Percentiles rank a stretch among this genome's conserved stretches.
phyloP scores from a whole-genome alignment of 92 coral and sea anemone genomes.

The Palythoa heliodiscus region DNA sequence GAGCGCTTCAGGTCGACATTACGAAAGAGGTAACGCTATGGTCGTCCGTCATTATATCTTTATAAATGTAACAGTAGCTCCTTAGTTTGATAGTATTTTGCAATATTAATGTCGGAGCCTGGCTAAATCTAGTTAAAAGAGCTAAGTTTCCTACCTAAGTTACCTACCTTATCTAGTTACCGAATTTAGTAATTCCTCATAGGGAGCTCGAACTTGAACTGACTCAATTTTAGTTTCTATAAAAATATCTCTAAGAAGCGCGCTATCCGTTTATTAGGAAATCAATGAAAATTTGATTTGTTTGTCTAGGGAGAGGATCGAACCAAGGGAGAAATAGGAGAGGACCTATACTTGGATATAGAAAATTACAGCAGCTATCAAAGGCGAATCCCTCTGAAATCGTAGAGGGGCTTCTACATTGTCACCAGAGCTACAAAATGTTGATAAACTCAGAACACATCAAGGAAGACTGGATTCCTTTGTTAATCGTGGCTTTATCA shows the following conservation, averaged over 20 bases:
- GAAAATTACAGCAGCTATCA: conserved; percentile 46
- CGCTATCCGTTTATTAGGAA: background rate
- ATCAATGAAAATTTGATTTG: background rate
- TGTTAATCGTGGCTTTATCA: conserved; percentile 63
- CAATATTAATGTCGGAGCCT: background rate
- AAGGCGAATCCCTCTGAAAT: conserved; percentile 51
- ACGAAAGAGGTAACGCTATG: background rate
- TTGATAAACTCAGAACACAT: conserved; percentile 57
- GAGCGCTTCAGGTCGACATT: background rate
- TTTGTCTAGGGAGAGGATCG: conserved; percentile 6
- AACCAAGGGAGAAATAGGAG: background rate
- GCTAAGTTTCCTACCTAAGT: too few relatives aligned
- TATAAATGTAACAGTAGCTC: background rate
- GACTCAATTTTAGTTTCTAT: too few relatives aligned
- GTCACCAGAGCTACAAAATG: conserved; percentile 56
- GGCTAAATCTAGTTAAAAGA: too few relatives aligned
- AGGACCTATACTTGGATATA: conserved; percentile 67
- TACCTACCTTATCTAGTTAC: too few relatives aligned
- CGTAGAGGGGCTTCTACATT: conserved; percentile 49
- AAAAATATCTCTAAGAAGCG: too few relatives aligned
- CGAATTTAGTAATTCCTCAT: too few relatives aligned
- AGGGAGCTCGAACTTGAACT: too few relatives aligned
- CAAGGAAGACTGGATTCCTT: conserved; percentile 74
- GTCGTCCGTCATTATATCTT: background rate
- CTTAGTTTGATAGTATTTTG: background rate